A percentile compares a stretch with the other conserved stretches of the same genome.
These are phyloP conservation scores for Micrasema minimum DNA, from an alignment of 1,140 invertebrate genomes.

Conservation along the genomic window DNA sequence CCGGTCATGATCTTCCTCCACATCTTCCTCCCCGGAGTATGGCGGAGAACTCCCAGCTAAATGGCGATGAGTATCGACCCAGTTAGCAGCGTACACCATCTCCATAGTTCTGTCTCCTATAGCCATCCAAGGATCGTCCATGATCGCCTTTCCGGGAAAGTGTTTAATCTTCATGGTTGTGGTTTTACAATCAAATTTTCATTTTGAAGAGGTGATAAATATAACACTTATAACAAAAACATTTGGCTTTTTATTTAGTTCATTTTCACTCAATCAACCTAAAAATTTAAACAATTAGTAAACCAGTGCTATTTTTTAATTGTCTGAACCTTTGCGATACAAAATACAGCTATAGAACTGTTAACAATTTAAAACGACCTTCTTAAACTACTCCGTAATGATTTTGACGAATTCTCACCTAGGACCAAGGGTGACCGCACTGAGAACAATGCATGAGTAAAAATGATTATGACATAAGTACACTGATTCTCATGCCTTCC, in stretches of 20 bases:
- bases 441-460: conserved; percentile 15
- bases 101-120: conserved; percentile 74
- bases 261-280: not conserved
- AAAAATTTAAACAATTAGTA: no score
- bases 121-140: conserved; percentile 76
- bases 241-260: not conserved
- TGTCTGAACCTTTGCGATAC: not conserved
- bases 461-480: conserved; percentile 23
- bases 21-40: conserved; percentile 49
- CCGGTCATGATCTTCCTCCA: conserved; percentile 34
- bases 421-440: not conserved
- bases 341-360: no score
- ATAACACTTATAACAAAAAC: not conserved
- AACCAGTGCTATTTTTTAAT: no score
- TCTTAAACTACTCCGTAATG: no score
- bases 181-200: not conserved
- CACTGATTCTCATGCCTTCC: conserved; percentile 21
- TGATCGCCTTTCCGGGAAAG: conserved; percentile 82
- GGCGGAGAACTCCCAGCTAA: conserved; percentile 44
- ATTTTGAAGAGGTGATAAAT: not conserved
- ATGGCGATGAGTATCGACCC: conserved; percentile 72
- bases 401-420: conserved; percentile 2
- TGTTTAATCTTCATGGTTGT: conserved; percentile 83
- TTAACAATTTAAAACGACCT: no score
- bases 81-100: conserved; percentile 84